A percentile compares a stretch with the other conserved stretches of the same genome.
phyloP scores from a whole-genome alignment of 1,140 invertebrate genomes.

The Cataglyphis hispanica region DNA sequence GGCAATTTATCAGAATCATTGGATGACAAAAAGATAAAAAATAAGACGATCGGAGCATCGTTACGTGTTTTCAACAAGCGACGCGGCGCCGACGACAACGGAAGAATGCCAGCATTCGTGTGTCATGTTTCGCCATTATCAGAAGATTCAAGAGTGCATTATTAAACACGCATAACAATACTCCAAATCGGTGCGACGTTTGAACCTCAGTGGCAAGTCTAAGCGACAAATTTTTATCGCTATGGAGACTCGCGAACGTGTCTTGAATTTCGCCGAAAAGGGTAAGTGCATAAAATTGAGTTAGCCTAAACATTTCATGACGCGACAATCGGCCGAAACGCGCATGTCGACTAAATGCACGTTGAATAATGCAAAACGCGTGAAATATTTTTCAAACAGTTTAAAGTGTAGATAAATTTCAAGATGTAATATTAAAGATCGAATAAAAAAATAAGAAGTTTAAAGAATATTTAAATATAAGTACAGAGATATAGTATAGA shows the following conservation, averaged over 20 bases:
- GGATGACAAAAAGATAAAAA: slow-evolving; percentile 6
- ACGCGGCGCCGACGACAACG: slow-evolving; percentile 57
- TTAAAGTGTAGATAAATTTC: background rate
- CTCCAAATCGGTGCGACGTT: background rate
- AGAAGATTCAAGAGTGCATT: slow-evolving; percentile 57
- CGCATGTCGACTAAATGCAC: background rate
- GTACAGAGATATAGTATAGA: too few relatives aligned
- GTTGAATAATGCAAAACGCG: slow-evolving; percentile 30
- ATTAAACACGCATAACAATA: slow-evolving; percentile 56
- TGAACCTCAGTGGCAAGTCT: background rate
- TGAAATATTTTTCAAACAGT: background rate
- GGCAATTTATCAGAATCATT: background rate
- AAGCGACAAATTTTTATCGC: slow-evolving; percentile 6
- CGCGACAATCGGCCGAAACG: slow-evolving; percentile 26
- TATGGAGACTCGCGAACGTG: slow-evolving; percentile 60
- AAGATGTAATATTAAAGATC: background rate
- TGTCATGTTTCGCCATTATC: slow-evolving; percentile 67
- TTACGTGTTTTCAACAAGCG: slow-evolving; percentile 74
- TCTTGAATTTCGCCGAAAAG: slow-evolving; percentile 60
- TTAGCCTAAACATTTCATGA: slow-evolving; percentile 39
- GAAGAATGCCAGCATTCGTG: slow-evolving; percentile 51
- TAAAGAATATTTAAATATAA: background rate
- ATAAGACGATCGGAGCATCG: slow-evolving; percentile 63
- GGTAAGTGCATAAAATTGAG: slow-evolving; percentile 46
- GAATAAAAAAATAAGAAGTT: background rate